These are phyloP conservation scores for Polymixis lichenea DNA, from an alignment of 2,888 invertebrate genomes.

Conservation along the genomic window DNA sequence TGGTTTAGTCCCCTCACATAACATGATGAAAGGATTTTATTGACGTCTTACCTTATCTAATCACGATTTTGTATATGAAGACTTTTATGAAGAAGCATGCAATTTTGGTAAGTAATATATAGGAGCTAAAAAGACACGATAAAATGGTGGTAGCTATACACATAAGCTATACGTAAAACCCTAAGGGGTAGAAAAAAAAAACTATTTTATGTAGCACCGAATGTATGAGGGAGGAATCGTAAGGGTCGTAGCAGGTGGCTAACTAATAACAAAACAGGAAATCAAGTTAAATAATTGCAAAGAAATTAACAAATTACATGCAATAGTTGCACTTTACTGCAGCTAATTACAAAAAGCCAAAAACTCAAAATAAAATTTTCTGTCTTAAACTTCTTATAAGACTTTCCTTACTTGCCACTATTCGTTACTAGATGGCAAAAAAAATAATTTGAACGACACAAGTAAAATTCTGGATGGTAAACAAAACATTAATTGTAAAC, in stretches of 20 bases:
- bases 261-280: too few relatives aligned
- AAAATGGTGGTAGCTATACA: too few relatives aligned
- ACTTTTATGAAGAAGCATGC: neutral
- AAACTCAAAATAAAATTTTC: neutral
- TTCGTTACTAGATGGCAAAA: constrained; percentile 73
- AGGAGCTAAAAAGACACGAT: too few relatives aligned
- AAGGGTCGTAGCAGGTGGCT: too few relatives aligned
- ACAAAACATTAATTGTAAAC: neutral
- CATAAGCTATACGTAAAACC: too few relatives aligned
- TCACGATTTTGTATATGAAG: neutral
- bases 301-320: neutral
- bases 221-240: too few relatives aligned
- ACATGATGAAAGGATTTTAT: neutral
- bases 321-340: neutral
- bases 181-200: too few relatives aligned
- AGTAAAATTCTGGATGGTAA: neutral
- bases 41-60: neutral
- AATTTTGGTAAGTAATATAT: too few relatives aligned
- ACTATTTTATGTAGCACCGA: too few relatives aligned
- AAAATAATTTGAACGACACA: too few relatives aligned
- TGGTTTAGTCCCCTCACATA: neutral
- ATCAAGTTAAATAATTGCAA: neutral
- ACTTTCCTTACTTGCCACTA: constrained; percentile 56
- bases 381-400: neutral
- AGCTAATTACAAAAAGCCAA: neutral